phyloP scores from a whole-genome alignment of 2,888 invertebrate genomes.

The Rotaria magnacalcarata region DNA sequence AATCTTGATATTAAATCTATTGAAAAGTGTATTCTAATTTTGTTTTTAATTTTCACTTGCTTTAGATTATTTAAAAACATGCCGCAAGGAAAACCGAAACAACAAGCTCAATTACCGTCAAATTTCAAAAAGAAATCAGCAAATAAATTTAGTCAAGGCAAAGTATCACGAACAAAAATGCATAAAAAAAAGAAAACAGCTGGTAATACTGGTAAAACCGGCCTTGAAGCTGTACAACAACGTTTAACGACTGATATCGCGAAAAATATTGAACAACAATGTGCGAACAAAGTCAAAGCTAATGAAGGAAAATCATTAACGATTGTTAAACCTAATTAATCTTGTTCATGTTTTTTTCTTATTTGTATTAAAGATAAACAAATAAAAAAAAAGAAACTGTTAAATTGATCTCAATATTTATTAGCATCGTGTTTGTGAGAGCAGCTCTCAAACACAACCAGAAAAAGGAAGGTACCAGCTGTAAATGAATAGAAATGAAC shows the following conservation, averaged over 20 bases:
- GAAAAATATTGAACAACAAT: conserved; percentile 25
- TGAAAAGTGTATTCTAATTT: not conserved
- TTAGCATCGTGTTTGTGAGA: no score
- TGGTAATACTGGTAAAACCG: not conserved
- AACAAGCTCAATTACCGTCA: not conserved
- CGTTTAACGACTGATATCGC: conserved; percentile 14
- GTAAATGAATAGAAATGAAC: no score
- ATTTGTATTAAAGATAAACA: not conserved
- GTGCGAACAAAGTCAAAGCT: conserved; percentile 15
- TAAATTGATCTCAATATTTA: not conserved
- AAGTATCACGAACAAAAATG: conserved; percentile 14
- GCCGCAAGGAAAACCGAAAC: conserved; percentile 19
- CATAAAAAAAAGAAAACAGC: not conserved
- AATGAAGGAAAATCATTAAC: not conserved
- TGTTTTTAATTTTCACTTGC: not conserved
- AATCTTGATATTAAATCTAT: not conserved
- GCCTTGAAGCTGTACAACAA: conserved; percentile 19
- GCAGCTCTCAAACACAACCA: no score
- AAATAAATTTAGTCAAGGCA: not conserved
- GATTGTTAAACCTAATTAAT: not conserved
- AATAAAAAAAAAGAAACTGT: not conserved
- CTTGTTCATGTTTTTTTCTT: not conserved
- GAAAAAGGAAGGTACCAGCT: no score
- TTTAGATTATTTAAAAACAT: not conserved
- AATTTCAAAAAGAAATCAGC: not conserved